Evolutionary conservation across 2,797 vertebrate species (phyloP).

Genomic region (Danio choprae): DNA sequence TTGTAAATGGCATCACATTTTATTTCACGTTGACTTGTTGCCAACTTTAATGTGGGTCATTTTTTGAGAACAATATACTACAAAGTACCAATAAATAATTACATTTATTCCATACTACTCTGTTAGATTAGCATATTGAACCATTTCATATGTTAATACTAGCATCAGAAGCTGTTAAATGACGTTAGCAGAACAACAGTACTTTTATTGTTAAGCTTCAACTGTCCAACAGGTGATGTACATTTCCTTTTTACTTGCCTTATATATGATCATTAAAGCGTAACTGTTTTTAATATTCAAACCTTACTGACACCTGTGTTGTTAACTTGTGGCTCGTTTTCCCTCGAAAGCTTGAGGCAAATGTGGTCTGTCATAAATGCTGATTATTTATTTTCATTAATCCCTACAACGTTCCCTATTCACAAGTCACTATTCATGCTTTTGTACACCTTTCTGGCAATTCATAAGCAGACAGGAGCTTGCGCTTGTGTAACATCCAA

Average conservation of each 20-base stretch:
- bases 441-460: slow-evolving; percentile 1
- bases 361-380: not conserved
- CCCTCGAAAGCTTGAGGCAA: not conserved
- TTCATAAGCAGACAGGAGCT: not conserved
- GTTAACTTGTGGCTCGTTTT: slow-evolving; percentile 13
- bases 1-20: not conserved
- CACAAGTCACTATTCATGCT: not conserved
- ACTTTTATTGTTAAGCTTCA: not conserved
- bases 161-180: not conserved
- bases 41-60: not conserved
- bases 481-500: not conserved
- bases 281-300: slow-evolving; percentile 13
- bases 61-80: not conserved
- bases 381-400: not conserved
- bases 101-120: not conserved
- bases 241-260: not conserved
- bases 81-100: not conserved
- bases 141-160: not conserved
- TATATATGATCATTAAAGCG: not conserved
- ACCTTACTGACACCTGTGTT: not conserved
- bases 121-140: not conserved
- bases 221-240: not conserved
- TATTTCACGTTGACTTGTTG: not conserved
- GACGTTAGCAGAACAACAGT: not conserved
- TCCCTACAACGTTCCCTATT: not conserved